Evolutionary conservation across 2,113 vertebrate genomes (phyloP).

Genomic region (Lethenteron reissneri): DNA sequence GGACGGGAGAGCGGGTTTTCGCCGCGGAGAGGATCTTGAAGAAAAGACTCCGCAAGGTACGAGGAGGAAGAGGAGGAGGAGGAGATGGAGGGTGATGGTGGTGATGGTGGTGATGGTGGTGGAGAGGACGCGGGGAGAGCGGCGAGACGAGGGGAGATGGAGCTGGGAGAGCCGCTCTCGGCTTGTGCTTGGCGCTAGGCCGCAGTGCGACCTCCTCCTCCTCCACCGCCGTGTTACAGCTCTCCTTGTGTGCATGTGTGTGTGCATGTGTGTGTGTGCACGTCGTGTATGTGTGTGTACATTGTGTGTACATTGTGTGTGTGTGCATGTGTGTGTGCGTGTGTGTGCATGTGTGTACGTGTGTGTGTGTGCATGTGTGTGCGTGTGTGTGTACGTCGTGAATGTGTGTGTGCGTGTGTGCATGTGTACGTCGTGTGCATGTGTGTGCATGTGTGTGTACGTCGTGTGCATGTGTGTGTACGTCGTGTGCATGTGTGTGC

Average conservation of each 20-base stretch:
- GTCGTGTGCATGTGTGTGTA: no score
- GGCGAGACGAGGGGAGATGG: no score
- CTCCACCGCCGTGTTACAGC: no score
- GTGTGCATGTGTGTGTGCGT: neutral
- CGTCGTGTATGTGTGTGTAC: neutral
- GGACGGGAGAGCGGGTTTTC: constrained; percentile 5
- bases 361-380: neutral
- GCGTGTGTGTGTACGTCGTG: neutral
- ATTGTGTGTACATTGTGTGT: neutral
- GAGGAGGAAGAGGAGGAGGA: neutral
- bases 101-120: no score
- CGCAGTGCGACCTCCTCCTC: no score
- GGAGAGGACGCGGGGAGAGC: no score
- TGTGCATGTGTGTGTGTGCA: constrained; percentile 1
- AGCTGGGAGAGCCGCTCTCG: no score
- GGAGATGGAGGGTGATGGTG: neutral
- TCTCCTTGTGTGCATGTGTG: neutral
- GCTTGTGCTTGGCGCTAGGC: no score
- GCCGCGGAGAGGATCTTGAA: neutral
- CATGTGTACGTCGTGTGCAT: no score
- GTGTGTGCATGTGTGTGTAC: no score
- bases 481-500: no score
- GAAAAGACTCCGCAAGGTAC: neutral
- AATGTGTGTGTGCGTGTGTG: no score
- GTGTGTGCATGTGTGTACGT: neutral